Conservation (phyloP, 2,113 vertebrate species). For the Cyanistes caeruleus region DNA sequence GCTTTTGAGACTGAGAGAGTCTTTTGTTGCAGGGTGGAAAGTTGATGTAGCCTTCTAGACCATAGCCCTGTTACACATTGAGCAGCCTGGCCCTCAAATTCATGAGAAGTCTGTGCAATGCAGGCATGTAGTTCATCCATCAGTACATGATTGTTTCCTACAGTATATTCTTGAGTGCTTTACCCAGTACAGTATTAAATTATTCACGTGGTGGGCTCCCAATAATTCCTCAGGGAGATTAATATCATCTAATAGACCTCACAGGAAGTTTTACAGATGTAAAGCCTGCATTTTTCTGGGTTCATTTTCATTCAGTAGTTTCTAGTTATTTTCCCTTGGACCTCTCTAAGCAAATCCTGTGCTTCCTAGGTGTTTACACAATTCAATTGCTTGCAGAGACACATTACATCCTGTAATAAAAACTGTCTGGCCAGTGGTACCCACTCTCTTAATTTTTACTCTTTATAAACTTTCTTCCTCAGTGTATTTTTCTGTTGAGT, state of each 20-base stretch:
- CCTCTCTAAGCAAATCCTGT: neutral
- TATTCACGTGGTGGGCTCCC: conserved; percentile 7
- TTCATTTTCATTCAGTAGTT: neutral
- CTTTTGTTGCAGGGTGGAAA: neutral
- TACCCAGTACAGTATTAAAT: conserved; percentile 26
- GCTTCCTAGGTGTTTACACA: neutral
- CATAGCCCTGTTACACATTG: too few species aligned
- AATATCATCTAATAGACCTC: neutral
- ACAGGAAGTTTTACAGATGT: neutral
- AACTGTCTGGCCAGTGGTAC: neutral
- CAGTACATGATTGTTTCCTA: neutral
- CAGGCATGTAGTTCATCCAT: neutral
- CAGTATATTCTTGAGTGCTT: neutral
- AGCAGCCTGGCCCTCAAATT: neutral
- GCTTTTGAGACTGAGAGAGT: neutral
- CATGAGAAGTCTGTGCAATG: neutral
- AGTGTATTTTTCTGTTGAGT: neutral
- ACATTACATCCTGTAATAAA: neutral
- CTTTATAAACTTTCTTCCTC: neutral
- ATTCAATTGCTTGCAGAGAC: neutral
- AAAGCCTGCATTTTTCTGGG: neutral
- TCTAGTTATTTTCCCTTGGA: neutral
- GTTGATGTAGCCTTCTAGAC: neutral
- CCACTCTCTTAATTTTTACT: neutral
- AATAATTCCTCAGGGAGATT: neutral